Evolutionary conservation across 2,888 invertebrate species (phyloP), one percentile per base, ranked within the genome.

Genomic region (Athrips mouffetella): DNA sequence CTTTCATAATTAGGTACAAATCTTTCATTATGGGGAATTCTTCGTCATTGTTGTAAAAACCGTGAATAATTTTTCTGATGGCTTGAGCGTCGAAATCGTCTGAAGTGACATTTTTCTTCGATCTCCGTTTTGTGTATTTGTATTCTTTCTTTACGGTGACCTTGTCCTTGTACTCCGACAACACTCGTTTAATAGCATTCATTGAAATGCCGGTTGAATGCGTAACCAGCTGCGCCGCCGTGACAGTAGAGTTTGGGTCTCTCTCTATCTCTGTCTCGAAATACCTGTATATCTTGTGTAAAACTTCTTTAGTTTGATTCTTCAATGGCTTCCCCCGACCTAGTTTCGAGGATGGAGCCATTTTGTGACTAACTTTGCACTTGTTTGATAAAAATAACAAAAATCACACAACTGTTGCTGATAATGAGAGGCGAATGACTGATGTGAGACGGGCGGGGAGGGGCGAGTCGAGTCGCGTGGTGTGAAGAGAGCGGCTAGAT

Each of bases 371-470:
- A 16, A 30, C 13, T 31, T 31, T 35, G 25, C 33, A 10, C 27
- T 27, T 27, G 23, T 27, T 40, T n/a, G 18, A 20, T 21, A 48
- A 41, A 57, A 56, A 57, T 51, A 54, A 52, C 50, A 48, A 54
- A 57, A 50, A 30, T 35, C 11, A 63, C 62, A 65, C 63, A 63
- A 65, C 59, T 62, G 64, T 52, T 57, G 61, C 56, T 62, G 59
- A 61, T 67, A 62, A 64, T 58, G 61, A 59, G 57, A 60, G 57
- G 60, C 59, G 62, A 62, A 64, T 63, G 63, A 65, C 66, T 65
- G 64, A 59, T 62, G 60, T 54, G 52, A 45, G 41, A 53, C 50
- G 37, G 11, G 20, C 7, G 20, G 3, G 33, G 8, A 29, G 39
- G 52, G 42, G 50, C 48, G 49, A 42, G 50, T 30, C 16, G 20